These are phyloP conservation scores for Notiomystis cincta DNA, from an alignment of 2,113 vertebrate species.

Conservation along the genomic window DNA sequence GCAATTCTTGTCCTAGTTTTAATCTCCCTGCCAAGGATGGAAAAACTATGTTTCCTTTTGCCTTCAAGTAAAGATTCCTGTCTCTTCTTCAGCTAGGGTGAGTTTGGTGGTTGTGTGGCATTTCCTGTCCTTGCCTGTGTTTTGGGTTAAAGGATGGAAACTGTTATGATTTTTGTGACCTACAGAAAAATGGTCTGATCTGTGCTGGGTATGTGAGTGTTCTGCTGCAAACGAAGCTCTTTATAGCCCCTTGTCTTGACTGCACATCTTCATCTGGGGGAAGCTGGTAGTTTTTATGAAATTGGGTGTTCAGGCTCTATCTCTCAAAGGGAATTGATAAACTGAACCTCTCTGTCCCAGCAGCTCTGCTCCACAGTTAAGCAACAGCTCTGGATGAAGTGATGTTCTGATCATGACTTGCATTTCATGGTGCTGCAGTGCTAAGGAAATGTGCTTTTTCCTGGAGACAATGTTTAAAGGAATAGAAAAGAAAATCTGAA, in stretches of 20 bases:
- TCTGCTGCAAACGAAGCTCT: background rate
- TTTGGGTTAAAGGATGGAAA: background rate
- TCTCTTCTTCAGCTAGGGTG: background rate
- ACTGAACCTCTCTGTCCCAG: accelerated
- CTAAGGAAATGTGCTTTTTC: background rate
- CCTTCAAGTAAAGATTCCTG: background rate
- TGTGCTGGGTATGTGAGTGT: background rate
- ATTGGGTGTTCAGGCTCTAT: background rate
- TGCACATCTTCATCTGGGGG: background rate
- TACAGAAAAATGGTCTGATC: background rate
- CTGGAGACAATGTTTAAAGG: background rate
- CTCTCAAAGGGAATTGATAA: background rate
- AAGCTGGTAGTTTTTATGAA: background rate
- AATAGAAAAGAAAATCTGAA: accelerated
- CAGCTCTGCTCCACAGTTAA: accelerated
- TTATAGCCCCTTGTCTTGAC: background rate
- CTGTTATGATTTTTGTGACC: background rate
- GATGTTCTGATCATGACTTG: background rate
- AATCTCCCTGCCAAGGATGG: background rate
- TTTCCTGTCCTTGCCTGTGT: background rate
- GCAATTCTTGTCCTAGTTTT: background rate
- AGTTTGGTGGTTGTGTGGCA: background rate
- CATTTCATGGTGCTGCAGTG: background rate
- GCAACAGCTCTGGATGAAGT: background rate
- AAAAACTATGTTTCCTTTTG: background rate